Evolutionary conservation across 2,113 vertebrate species (phyloP).

Genomic region (Megaleporinus macrocephalus): DNA sequence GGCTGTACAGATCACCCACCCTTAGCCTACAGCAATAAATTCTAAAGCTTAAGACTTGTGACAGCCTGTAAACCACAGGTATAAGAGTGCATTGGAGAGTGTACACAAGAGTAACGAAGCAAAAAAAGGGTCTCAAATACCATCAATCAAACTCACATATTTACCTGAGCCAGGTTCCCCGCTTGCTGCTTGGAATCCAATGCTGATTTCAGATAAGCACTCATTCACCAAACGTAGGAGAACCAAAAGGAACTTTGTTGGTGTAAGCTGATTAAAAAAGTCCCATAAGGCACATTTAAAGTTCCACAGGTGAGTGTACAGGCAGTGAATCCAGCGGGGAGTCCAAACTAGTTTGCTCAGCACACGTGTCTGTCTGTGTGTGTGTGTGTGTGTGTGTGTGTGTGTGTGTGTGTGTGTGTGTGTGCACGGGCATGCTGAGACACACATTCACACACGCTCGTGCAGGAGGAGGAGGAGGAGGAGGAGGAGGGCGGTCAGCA

Average conservation of each 20-base stretch:
- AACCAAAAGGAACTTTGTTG: constrained; percentile 8
- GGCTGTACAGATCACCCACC: too few species aligned
- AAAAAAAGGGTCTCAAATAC: too few species aligned
- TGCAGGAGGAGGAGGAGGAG: constrained; percentile 30
- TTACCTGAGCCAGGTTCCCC: constrained; percentile 80
- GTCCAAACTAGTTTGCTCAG: constrained; percentile 37
- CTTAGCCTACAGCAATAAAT: too few species aligned
- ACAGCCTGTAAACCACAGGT: not conserved
- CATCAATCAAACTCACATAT: not conserved
- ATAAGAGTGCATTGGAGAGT: not conserved
- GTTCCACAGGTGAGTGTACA: constrained; percentile 13
- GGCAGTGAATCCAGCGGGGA: constrained; percentile 7
- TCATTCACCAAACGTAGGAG: constrained; percentile 40
- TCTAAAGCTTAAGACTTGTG: too few species aligned
- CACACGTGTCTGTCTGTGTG: constrained; percentile 31
- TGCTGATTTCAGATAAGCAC: constrained; percentile 66
- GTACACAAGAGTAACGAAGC: not conserved
- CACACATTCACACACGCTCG: constrained; percentile 57
- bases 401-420: constrained; percentile 28
- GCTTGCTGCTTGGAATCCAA: constrained; percentile 77
- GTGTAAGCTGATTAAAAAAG: not conserved
- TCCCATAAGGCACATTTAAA: not conserved
- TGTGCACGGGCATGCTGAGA: constrained; percentile 61
- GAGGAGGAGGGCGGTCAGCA: constrained; percentile 33
- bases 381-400: constrained; percentile 30